Percentiles rank a stretch among this genome's conserved stretches.
phyloP scores from a whole-genome alignment of 2,797 vertebrate species.

The Muraenolepis orangiensis region DNA sequence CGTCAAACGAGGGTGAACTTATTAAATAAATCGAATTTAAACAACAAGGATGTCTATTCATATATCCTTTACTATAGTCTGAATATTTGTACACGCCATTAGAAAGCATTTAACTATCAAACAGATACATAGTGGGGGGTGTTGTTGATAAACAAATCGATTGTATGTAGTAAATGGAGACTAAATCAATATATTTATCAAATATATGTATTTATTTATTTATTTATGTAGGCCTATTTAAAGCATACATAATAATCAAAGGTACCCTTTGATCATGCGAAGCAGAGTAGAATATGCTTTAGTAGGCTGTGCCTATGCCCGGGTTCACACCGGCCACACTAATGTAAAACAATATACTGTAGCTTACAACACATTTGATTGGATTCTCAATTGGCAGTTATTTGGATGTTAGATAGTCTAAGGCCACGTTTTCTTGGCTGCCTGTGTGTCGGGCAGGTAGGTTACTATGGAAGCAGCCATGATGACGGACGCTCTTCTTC shows the following conservation, averaged over 20 bases:
- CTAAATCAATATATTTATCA: too few relatives aligned
- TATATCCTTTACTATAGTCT: neutral
- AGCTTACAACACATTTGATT: neutral
- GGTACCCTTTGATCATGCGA: neutral
- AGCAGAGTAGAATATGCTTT: neutral
- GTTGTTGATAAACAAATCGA: neutral
- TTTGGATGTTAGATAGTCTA: too few relatives aligned
- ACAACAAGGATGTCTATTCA: neutral
- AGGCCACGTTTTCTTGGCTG: neutral
- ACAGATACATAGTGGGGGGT: conserved; percentile 14
- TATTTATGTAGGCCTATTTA: too few relatives aligned
- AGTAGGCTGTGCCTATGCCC: neutral
- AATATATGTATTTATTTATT: too few relatives aligned
- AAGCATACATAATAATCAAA: neutral
- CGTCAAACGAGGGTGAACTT: conserved; percentile 62
- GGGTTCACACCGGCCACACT: neutral
- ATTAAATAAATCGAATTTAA: conserved; percentile 71
- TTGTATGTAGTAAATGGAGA: too few relatives aligned
- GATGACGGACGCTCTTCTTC: neutral
- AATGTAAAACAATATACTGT: neutral
- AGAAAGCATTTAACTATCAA: conserved; percentile 51
- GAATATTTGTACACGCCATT: conserved; percentile 12
- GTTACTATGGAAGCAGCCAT: too few relatives aligned
- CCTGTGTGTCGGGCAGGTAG: too few relatives aligned
- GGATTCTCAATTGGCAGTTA: neutral